Percentiles rank a stretch among this genome's conserved stretches.
phyloP scores from a whole-genome alignment of 2,888 invertebrate genomes.

The Ormia ochracea region DNA sequence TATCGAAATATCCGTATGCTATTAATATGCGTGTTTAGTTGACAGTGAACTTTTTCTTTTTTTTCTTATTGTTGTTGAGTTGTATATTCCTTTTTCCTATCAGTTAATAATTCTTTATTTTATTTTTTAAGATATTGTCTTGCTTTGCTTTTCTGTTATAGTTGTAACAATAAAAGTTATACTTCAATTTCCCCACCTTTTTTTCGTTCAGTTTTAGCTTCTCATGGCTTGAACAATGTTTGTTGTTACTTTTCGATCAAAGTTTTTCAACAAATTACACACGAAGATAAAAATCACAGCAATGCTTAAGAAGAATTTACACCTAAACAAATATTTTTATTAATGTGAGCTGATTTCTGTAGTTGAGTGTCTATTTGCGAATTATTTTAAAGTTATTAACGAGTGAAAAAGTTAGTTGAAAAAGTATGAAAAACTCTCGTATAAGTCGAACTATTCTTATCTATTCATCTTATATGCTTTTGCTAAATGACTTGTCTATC shows the following conservation, averaged over 20 bases:
- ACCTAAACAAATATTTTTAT: not conserved
- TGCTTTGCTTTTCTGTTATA: constrained; percentile 25
- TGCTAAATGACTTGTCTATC: too few relatives aligned
- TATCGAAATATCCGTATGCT: constrained; percentile 4
- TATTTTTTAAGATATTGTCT: constrained; percentile 13
- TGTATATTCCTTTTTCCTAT: constrained; percentile 9
- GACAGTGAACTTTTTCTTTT: not conserved
- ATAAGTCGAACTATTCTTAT: too few relatives aligned
- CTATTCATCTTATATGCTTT: too few relatives aligned
- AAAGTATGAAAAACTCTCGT: too few relatives aligned
- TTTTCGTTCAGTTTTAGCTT: not conserved
- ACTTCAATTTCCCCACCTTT: constrained; percentile 46
- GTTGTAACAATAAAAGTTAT: constrained; percentile 50
- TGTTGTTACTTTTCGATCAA: not conserved
- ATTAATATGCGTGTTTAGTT: not conserved
- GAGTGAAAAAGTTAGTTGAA: too few relatives aligned
- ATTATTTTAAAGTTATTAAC: too few relatives aligned
- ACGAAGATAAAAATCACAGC: constrained; percentile 12
- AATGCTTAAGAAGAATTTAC: constrained; percentile 25
- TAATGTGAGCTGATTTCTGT: too few relatives aligned
- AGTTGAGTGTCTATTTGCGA: too few relatives aligned
- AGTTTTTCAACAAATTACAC: constrained; percentile 39
- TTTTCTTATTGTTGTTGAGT: not conserved
- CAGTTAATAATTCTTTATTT: constrained; percentile 8
- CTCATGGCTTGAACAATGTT: constrained; percentile 21